A percentile compares a stretch with the other conserved stretches of the same genome.
phyloP scores from a whole-genome alignment of 2,113 vertebrate genomes.

The Chauna torquata region DNA sequence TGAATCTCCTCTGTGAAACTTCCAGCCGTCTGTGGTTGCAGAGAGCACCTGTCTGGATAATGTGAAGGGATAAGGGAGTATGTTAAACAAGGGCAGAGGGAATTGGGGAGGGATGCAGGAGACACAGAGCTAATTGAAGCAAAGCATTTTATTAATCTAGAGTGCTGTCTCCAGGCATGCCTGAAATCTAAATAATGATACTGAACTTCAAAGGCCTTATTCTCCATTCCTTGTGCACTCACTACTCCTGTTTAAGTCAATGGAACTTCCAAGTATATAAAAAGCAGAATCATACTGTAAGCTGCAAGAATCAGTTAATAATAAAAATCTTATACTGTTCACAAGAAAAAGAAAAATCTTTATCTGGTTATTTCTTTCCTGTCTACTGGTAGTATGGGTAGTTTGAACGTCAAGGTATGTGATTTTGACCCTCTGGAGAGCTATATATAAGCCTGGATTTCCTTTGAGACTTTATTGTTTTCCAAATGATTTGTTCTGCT shows the following conservation, averaged over 20 bases:
- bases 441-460: neutral
- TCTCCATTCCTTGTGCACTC: slow-evolving; percentile 30
- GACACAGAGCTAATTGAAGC: slow-evolving; percentile 67
- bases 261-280: neutral
- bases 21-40: slow-evolving; percentile 32
- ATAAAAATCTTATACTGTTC: neutral
- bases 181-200: slow-evolving; percentile 70
- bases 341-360: neutral
- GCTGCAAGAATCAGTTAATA: slow-evolving; percentile 5
- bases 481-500: neutral
- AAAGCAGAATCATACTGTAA: slow-evolving; percentile 2
- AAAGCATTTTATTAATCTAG: slow-evolving; percentile 67
- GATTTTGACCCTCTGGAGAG: neutral
- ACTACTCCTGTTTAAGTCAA: neutral
- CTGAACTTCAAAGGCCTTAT: slow-evolving; percentile 47
- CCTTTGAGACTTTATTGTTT: neutral
- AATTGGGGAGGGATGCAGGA: slow-evolving; percentile 61
- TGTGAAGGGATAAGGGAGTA: slow-evolving; percentile 63
- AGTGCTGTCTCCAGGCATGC: slow-evolving; percentile 61
- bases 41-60: slow-evolving; percentile 68
- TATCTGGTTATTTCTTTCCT: neutral
- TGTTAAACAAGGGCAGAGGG: slow-evolving; percentile 75
- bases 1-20: neutral
- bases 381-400: neutral
- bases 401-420: neutral